phyloP scores from a whole-genome alignment of 2,888 invertebrate genomes.

The Lepeophtheirus nordmannii region DNA sequence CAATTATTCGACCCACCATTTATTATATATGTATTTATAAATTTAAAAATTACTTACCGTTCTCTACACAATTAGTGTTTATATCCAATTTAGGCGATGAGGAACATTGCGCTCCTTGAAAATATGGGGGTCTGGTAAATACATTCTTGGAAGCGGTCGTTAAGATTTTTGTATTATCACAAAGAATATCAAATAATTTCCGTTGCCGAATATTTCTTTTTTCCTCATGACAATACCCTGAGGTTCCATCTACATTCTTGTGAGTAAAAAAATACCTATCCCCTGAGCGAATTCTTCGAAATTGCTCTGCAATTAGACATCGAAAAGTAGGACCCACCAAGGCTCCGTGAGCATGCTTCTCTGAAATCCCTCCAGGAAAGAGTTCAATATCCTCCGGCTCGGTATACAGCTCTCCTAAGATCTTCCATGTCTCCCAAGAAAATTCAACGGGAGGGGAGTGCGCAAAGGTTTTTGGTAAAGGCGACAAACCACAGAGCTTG shows the following conservation, averaged over 20 bases:
- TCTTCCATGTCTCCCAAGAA: background rate
- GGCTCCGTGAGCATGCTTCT: background rate
- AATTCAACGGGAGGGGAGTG: conserved; percentile 4
- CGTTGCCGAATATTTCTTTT: background rate
- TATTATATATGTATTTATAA: too few species aligned
- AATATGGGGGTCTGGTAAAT: too few species aligned
- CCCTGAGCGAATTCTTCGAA: background rate
- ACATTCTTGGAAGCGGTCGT: too few species aligned
- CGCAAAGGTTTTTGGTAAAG: conserved; percentile 10
- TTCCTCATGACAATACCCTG: conserved; percentile 3
- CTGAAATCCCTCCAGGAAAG: conserved; percentile 19
- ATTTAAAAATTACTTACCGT: too few species aligned
- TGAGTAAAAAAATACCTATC: conserved; percentile 24
- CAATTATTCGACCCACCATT: too few species aligned
- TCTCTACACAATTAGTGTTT: too few species aligned
- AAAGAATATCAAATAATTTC: conserved; percentile 11
- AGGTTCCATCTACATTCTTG: conserved; percentile 6
- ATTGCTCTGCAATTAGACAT: conserved; percentile 23
- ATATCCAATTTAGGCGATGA: too few species aligned
- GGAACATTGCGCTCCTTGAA: too few species aligned
- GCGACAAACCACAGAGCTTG: conserved; percentile 5
- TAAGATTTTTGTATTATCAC: conserved; percentile 3
- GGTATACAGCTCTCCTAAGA: background rate
- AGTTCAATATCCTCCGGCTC: conserved; percentile 19
- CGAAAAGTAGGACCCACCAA: conserved; percentile 20